Evolutionary conservation across 2,888 invertebrate species (phyloP), one percentile per base, ranked within the genome.

Genomic region (Incurvaria masculella): DNA sequence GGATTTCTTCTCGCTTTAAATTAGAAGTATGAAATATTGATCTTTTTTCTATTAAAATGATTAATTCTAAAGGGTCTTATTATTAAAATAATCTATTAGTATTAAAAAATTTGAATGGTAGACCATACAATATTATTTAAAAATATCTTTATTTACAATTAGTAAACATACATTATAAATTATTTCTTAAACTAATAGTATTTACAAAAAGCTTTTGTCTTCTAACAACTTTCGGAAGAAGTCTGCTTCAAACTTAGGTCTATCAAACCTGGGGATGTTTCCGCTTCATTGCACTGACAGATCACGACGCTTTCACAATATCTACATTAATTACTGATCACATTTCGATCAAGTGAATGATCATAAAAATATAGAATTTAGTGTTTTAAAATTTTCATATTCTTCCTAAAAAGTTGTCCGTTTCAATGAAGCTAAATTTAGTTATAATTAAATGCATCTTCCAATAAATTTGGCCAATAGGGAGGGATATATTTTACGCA

Each of bases 361-460:
- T 33, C 33, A 11, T 33, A 33, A 33, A 33, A 33, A 33, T 33
- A 33, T 33, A 33, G 14, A 33, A 42, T 16, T 19, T 21, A 42
- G n/a, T 21, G n/a, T 16, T 21, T 21, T 42, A 8, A 6, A 42
- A n/a, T 20, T 20, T 17, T n/a, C 6, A 39, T 39, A 17, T 17
- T 18, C 4, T 23, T 44, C 26, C 27, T 18, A 18, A 27, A 16
- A 4, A 27, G n/a, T 19, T 42, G 17, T 17, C 52, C 62, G 68
- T 69, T 71, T 71, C 69, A 71, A 59, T 68, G 69, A 69, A 72
- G 68, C 69, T 63, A 68, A 62, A 60, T 61, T 60, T n/a, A n/a
- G n/a, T n/a, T n/a, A n/a, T n/a, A 33, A 14, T 33, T 33, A 33
- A 33, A 33, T 33, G 33, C 33, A 33, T 33, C 33, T 8, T 14